phyloP scores from a whole-genome alignment of 2,113 vertebrate genomes.

The Etia nguti region DNA sequence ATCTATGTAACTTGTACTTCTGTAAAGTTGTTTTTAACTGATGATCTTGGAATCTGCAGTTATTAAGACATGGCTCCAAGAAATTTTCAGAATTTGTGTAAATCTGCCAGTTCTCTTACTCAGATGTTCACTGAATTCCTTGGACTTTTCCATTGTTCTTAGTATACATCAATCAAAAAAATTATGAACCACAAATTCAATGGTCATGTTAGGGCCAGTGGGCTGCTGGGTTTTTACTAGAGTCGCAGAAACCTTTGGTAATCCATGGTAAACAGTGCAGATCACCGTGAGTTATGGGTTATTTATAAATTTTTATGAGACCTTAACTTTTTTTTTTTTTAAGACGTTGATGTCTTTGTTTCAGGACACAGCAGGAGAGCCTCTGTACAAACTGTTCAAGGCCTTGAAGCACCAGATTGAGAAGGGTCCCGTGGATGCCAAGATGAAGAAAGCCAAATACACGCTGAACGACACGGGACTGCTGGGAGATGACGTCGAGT shows the following conservation, averaged over 20 bases:
- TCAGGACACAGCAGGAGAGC: conserved; percentile 91
- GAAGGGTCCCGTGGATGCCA: conserved; percentile 92
- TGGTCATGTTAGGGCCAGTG: background rate
- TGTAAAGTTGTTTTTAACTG: background rate
- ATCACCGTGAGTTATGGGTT: background rate
- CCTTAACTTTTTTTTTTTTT: background rate
- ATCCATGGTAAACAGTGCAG: background rate
- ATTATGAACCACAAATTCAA: background rate
- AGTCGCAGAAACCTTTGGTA: background rate
- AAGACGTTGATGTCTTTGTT: background rate
- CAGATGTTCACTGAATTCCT: background rate
- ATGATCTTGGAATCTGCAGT: background rate
- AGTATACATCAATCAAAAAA: background rate
- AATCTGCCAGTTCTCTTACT: background rate
- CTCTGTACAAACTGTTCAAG: conserved; percentile 94
- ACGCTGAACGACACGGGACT: conserved; percentile 94
- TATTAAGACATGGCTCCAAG: background rate
- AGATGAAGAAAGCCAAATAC: conserved; percentile 94
- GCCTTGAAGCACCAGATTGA: conserved; percentile 97
- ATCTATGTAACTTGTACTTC: background rate
- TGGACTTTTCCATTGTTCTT: background rate
- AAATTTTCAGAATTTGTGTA: background rate
- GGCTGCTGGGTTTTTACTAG: background rate
- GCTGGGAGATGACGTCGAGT: conserved; percentile 93
- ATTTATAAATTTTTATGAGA: background rate